Evolutionary conservation across 2,797 vertebrate species (phyloP).

Genomic region (Xiphorhynchus erythropygius): DNA sequence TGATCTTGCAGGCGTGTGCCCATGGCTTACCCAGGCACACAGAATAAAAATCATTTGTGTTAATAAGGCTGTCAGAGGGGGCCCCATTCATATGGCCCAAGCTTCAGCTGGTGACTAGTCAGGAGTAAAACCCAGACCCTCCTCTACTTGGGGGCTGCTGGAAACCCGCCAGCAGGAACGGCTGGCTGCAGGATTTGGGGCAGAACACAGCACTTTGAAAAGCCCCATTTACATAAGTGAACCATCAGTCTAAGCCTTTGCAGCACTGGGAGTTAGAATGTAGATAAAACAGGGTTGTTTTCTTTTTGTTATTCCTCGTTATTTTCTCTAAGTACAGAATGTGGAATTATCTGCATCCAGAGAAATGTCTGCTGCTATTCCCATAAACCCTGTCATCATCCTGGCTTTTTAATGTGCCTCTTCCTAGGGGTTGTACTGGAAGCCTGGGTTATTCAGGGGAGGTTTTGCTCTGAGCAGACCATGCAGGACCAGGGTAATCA

Average conservation of each 20-base stretch:
- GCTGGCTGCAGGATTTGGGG: neutral
- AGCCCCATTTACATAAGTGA: neutral
- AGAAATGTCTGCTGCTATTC: neutral
- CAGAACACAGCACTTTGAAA: neutral
- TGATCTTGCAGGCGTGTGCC: conserved; percentile 48
- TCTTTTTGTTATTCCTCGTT: neutral
- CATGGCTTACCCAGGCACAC: conserved; percentile 56
- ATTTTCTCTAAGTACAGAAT: neutral
- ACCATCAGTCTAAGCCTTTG: neutral
- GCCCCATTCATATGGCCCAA: neutral
- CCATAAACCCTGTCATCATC: neutral
- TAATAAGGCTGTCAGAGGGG: conserved; percentile 57
- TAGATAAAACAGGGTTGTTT: neutral
- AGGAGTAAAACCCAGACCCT: neutral
- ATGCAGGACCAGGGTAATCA: neutral
- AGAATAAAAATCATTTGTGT: conserved; percentile 47
- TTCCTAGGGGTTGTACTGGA: neutral
- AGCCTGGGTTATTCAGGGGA: neutral
- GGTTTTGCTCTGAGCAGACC: neutral
- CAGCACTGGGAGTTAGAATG: neutral
- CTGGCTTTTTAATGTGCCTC: neutral
- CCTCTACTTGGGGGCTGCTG: neutral
- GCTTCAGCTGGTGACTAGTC: conserved; percentile 4
- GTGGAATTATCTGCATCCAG: neutral
- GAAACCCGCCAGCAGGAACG: neutral